Base-by-base conservation (phyloP, 2,113 vertebrate genomes). In the Barnardius zonarius region DNA sequence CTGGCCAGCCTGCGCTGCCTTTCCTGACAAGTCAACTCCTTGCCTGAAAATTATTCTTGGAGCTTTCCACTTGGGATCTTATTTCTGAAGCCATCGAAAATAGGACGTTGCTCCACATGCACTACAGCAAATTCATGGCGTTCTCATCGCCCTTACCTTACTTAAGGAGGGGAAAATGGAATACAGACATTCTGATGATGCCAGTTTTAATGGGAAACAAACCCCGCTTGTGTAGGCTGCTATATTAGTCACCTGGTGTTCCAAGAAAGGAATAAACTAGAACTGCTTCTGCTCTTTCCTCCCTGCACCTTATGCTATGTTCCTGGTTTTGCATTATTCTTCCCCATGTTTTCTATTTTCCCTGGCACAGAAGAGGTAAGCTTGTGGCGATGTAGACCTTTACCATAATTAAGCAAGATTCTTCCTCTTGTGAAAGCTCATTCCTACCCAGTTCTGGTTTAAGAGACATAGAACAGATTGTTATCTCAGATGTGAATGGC, bases 21-120 rank as follows among this genome's bases (percentile, higher is more conserved):
- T 85, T 84, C 48, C 82, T 92, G 85, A 43, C 78, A 82, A 49
- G 55, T 62, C 68, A 78, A 43, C 55, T 31, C 55, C 84, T 43
- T 11, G 74, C 57, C 62, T 88, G 75, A 11, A 43, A 86, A 88
- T 90, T 88, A 92, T 95, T 94, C 90, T 82, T 67, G 44, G 85
- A 17, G 2, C 3, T 85, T 93, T 77, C 93, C 86, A 80, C 88
- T 30, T 64, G 79, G 67, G 83, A 92, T 68, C 62, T 92, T 48
- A 7, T 83, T 96, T 77, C 86, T 83, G 80, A 57, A 88, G 68
- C 78, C 88, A 69, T 68, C 86, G 51, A 66, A 86, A 90, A 43
- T n/a, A 76, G 86, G 83, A 46, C 55, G 35, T 44, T 83, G 94
- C 80, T 92, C 72, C 80, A 90, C 80, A 88, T 86, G 68, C 63